Conservation (phyloP, 2,888 invertebrate species). For the Lochmaea crataegi region DNA sequence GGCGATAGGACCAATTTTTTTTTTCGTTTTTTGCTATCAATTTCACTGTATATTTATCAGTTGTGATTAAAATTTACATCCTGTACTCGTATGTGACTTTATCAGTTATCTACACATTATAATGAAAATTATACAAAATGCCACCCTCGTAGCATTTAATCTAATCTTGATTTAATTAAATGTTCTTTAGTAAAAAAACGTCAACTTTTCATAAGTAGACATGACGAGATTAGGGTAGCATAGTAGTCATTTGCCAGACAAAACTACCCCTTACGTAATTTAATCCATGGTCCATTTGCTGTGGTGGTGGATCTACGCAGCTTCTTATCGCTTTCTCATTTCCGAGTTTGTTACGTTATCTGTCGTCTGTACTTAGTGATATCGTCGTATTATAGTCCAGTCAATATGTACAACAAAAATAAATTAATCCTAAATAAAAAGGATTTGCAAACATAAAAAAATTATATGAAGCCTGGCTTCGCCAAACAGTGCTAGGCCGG, state of each 20-base stretch:
- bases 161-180: slow-evolving; percentile 11
- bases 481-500: too few relatives aligned
- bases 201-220: slow-evolving; percentile 15
- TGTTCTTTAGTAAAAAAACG: slow-evolving; percentile 13
- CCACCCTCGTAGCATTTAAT: too few relatives aligned
- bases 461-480: too few relatives aligned
- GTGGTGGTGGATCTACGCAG: slow-evolving; percentile 41
- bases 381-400: slow-evolving; percentile 3
- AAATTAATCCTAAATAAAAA: background rate
- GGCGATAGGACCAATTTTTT: too few relatives aligned
- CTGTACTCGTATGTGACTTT: too few relatives aligned
- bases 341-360: slow-evolving; percentile 51
- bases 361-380: slow-evolving; percentile 42
- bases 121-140: too few relatives aligned
- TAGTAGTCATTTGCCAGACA: slow-evolving; percentile 28
- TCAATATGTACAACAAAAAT: background rate
- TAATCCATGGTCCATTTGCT: slow-evolving; percentile 55
- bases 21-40: too few relatives aligned
- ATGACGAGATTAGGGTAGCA: slow-evolving; percentile 30
- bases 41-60: too few relatives aligned
- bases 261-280: slow-evolving; percentile 42
- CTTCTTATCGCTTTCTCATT: slow-evolving; percentile 55
- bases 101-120: too few relatives aligned
- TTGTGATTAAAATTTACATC: too few relatives aligned
- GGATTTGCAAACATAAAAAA: too few relatives aligned